Percentiles rank a stretch among this genome's conserved stretches.
phyloP scores from a whole-genome alignment of 2,113 vertebrate species.

The Plecotus auritus region DNA sequence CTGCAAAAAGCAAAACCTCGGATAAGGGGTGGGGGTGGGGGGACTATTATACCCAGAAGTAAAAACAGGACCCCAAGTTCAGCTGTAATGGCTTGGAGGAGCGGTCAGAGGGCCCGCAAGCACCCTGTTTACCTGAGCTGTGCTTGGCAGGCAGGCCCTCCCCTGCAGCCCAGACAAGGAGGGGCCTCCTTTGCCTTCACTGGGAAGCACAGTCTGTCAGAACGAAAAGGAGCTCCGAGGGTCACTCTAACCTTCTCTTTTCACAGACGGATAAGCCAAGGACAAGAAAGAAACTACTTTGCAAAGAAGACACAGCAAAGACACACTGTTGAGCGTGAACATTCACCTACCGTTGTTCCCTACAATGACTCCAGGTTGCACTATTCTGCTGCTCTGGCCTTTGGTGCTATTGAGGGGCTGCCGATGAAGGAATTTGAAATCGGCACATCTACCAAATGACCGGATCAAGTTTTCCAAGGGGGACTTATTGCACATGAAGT shows the following conservation, averaged over 20 bases:
- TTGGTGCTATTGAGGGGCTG: neutral
- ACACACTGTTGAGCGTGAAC: neutral
- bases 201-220: neutral
- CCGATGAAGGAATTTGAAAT: neutral
- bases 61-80: slow-evolving; percentile 24
- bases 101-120: neutral
- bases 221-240: neutral
- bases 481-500: neutral
- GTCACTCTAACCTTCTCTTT: neutral
- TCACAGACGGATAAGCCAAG: neutral
- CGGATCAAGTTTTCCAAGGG: neutral
- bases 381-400: neutral
- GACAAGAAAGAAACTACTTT: neutral
- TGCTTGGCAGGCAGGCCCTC: neutral
- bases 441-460: neutral
- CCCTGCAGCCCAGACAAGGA: neutral
- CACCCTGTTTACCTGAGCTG: neutral
- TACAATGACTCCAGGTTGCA: neutral
- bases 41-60: neutral
- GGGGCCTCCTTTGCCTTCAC: neutral
- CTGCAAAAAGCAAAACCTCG: neutral
- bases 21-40: neutral
- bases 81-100: neutral
- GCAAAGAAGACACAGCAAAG: neutral
- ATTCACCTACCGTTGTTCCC: neutral